Evolutionary conservation across 2,113 vertebrate genomes (phyloP).

Genomic region (human (Homo sapiens)): GRCh38 chr1:56711501-56712000

Average conservation of each 20-base stretch:
- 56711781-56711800: slow-evolving; percentile 14
- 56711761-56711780: not conserved
- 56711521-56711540: not conserved
- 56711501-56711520: not conserved
- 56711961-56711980: slow-evolving; percentile 28
- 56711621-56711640: slow-evolving; percentile 32
- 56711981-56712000: not conserved
- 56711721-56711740: slow-evolving; percentile 2
- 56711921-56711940: slow-evolving; percentile 56
- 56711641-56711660: not conserved
- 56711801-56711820: slow-evolving; percentile 5
- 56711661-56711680: not conserved
- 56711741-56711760: slow-evolving; percentile 4
- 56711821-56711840: slow-evolving; percentile 28
- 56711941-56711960: not conserved
- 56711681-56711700: not conserved
- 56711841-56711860: slow-evolving; percentile 26
- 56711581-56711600: not conserved
- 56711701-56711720: slow-evolving; percentile 2
- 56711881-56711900: not conserved
- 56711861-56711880: slow-evolving; percentile 27
- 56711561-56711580: not conserved
- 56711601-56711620: not conserved
- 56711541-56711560: not conserved
- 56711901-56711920: slow-evolving; percentile 47